Evolutionary conservation across 2,888 invertebrate species (phyloP).

Genomic region (Onchidella celtica): DNA sequence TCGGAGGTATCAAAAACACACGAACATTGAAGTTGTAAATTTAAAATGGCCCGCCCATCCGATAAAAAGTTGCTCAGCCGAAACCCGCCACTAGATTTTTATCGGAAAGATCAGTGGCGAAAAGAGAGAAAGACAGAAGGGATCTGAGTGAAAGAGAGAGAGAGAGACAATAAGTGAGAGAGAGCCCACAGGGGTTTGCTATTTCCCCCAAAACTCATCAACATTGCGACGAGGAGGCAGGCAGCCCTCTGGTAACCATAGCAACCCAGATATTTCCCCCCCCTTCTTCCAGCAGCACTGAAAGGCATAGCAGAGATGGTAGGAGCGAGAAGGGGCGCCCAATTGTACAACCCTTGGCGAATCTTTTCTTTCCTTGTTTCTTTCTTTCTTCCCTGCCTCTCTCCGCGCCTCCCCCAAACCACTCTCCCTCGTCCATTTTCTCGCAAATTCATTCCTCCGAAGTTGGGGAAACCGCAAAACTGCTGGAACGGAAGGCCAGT

Average conservation of each 20-base stretch:
- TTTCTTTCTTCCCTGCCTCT: neutral
- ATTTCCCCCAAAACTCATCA: conserved; percentile 31
- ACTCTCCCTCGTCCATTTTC: neutral
- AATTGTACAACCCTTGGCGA: neutral
- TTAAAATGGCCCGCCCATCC: too few relatives aligned
- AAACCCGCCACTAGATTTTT: too few relatives aligned
- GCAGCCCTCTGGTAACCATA: conserved; percentile 18
- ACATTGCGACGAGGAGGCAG: conserved; percentile 29
- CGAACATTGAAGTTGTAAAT: too few relatives aligned
- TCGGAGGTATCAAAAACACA: neutral
- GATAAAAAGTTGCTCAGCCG: too few relatives aligned
- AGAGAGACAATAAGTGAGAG: neutral
- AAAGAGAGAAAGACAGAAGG: neutral
- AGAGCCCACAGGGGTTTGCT: neutral
- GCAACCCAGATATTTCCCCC: conserved; percentile 12
- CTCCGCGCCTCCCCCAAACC: neutral
- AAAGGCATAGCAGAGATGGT: neutral
- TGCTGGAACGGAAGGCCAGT: too few relatives aligned
- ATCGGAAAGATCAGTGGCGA: neutral
- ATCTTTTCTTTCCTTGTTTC: neutral
- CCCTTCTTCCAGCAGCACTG: neutral
- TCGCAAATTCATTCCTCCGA: too few relatives aligned
- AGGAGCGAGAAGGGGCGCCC: neutral
- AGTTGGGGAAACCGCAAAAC: too few relatives aligned
- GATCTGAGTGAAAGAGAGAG: neutral